Evolutionary conservation across 2,113 vertebrate species (phyloP), one percentile per base, ranked within the genome.

Genomic region (Lethenteron camtschaticum): DNA sequence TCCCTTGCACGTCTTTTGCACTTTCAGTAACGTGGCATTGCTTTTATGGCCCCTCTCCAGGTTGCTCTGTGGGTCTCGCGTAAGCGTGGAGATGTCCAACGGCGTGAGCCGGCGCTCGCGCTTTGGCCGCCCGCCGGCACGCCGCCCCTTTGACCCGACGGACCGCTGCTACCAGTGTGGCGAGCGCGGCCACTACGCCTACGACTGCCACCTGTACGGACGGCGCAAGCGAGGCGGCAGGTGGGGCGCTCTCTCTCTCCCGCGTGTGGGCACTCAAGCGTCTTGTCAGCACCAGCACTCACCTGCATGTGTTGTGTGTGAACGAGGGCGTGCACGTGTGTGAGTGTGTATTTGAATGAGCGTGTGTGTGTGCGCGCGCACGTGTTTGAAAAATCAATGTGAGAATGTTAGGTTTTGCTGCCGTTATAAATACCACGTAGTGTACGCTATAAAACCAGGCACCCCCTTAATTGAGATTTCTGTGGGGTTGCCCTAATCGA

Each of bases 121-220:
- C 1, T 77, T 76, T 58, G 84, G 84, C 3, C 63, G 63, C 20
- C 8, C 63, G 8, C 83, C 82, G 9, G 83, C 82, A 56, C 78
- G 84, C 2, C 80, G 84, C n/a, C 82, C 82, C 72, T 85, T 85
- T 58, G 84, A 85, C 73, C 84, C 84, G 20, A 81, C 80, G 3
- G 84, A 85, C 18, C 78, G 83, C 1, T 85, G 84, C 70, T 85
- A 85, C 73, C 83, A 85, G 75, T 85, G 84, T 69, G 84, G 84
- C 2, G 83, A 85, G 69, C 73, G 79, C 2, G 84, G 84, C 68
- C 84, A 85, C 73, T 85, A 85, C 2, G 84, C 84, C 18, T 85
- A 85, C 1, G 84, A 85, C 77, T 85, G 84, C 78, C 85, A 85
- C 74, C 82, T 83, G 68, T 85, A 82, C 72, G 85, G 76, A 78